These are phyloP conservation scores for Graptemys geographica DNA, from an alignment of 2,797 vertebrate genomes.

Conservation along the genomic window DNA sequence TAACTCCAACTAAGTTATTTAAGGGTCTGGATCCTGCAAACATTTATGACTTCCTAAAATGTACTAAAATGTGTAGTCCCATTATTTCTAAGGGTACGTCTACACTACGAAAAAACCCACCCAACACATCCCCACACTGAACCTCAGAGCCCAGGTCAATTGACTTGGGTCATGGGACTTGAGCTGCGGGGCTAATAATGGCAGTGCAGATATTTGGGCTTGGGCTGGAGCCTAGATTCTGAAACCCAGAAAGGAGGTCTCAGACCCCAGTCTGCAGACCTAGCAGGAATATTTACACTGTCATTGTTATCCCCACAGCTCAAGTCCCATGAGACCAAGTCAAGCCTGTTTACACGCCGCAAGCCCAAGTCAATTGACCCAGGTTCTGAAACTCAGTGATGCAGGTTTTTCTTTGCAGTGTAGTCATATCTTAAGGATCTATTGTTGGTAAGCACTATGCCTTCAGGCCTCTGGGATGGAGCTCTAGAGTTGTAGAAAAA, in stretches of 20 bases:
- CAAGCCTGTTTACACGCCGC: too few relatives aligned
- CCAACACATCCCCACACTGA: fast-evolving
- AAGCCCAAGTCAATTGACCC: not conserved
- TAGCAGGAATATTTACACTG: not conserved
- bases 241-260: not conserved
- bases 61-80: not conserved
- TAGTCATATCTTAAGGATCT: not conserved
- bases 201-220: not conserved
- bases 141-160: not conserved
- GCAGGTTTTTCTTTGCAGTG: not conserved
- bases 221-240: not conserved
- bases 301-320: not conserved
- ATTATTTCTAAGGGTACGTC: not conserved
- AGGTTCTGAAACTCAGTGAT: not conserved
- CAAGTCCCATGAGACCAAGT: too few relatives aligned
- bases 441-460: not conserved
- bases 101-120: not conserved
- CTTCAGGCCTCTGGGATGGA: fast-evolving
- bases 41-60: not conserved
- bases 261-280: not conserved
- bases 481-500: not conserved
- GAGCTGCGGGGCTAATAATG: too few relatives aligned
- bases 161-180: not conserved
- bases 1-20: not conserved
- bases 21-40: not conserved